Percentiles rank a stretch among this genome's conserved stretches.
Evolutionary conservation across 2,113 vertebrate genomes (phyloP).

Genomic region (Burhinus bistriatus): DNA sequence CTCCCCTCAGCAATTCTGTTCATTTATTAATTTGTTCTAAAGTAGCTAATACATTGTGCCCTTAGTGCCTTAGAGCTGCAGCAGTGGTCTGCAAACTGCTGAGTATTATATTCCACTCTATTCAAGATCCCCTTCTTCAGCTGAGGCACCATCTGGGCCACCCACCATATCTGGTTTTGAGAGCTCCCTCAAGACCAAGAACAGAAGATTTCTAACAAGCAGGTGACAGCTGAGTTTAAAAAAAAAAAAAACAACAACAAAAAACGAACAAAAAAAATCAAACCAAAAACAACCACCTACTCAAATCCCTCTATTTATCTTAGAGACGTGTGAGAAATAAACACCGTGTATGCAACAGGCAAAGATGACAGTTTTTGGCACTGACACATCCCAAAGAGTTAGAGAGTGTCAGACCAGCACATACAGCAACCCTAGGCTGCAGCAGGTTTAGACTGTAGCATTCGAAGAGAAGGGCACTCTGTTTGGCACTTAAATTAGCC

Average conservation of each 20-base stretch:
- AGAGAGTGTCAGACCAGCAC: neutral
- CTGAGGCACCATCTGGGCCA: conserved; percentile 25
- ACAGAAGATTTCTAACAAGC: neutral
- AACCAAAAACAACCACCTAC: neutral
- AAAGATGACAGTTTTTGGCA: neutral
- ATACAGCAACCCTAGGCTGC: neutral
- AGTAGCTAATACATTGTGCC: neutral
- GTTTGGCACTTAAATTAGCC: neutral
- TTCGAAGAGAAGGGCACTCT: neutral
- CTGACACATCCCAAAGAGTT: neutral
- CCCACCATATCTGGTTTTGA: neutral
- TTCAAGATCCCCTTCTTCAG: neutral
- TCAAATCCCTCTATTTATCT: neutral
- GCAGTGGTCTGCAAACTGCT: neutral
- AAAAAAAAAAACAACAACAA: neutral
- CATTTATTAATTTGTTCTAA: neutral
- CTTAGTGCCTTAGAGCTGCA: neutral
- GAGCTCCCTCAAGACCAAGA: neutral
- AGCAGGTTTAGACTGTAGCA: neutral
- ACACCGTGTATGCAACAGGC: neutral
- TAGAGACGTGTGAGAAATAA: neutral
- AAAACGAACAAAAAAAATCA: neutral
- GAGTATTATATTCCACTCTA: neutral
- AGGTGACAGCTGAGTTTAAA: neutral
- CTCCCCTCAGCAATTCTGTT: neutral